phyloP scores from a whole-genome alignment of 35 echinoderm and acorn worm species.

The Ophiothrix spiculata region DNA sequence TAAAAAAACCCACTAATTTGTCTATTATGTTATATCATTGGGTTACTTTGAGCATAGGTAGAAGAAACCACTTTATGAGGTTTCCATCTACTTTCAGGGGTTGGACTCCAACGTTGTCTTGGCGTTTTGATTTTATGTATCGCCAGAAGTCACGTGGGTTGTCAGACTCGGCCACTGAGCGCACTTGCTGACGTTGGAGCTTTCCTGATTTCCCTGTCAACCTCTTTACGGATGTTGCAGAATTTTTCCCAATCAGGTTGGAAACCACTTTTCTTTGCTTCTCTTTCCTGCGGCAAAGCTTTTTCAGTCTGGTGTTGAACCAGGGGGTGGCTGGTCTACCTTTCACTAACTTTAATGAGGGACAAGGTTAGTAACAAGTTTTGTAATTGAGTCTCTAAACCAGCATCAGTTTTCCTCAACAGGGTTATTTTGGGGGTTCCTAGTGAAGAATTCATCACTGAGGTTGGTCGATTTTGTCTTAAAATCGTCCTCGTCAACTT shows the following conservation, averaged over 20 bases:
- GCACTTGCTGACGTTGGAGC: neutral
- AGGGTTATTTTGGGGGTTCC: slow-evolving; percentile 3
- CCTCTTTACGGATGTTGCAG: neutral
- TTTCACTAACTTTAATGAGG: neutral
- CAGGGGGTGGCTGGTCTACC: neutral
- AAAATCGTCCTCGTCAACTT: slow-evolving; percentile 22
- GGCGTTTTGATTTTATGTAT: slow-evolving; percentile 7
- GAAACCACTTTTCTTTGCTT: slow-evolving; percentile 32
- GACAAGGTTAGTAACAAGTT: neutral
- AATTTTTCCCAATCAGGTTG: slow-evolving; percentile 25
- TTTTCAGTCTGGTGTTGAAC: slow-evolving; percentile 26
- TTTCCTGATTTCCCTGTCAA: neutral
- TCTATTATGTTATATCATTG: too few relatives aligned
- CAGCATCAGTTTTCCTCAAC: slow-evolving; percentile 37
- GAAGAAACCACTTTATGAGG: too few relatives aligned
- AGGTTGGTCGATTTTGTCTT: neutral
- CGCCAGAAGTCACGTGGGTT: slow-evolving; percentile 29
- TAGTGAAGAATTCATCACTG: slow-evolving; percentile 20
- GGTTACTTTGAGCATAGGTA: too few relatives aligned
- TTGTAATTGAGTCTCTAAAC: slow-evolving; percentile 17
- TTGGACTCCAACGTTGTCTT: slow-evolving; percentile 38
- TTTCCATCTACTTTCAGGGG: slow-evolving; percentile 20
- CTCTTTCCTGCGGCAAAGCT: slow-evolving; percentile 31
- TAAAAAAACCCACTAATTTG: too few relatives aligned
- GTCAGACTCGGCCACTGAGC: neutral